Percentiles rank a stretch among this genome's conserved stretches.
These are phyloP conservation scores for Aspidiotus destructor DNA, from an alignment of 2,888 invertebrate genomes.

Conservation along the genomic window DNA sequence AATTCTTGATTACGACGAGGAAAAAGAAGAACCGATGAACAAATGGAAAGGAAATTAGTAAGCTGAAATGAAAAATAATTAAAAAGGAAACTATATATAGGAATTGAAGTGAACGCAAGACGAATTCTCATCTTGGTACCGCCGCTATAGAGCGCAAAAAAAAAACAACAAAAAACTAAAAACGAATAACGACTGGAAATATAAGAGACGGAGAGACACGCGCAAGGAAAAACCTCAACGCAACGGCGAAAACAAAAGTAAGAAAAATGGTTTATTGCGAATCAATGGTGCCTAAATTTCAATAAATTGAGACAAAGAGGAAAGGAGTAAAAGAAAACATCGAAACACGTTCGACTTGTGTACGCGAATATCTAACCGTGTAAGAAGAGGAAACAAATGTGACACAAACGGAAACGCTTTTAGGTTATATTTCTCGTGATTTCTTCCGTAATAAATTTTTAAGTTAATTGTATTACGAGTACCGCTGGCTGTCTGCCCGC, in stretches of 20 bases:
- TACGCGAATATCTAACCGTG: too few species aligned
- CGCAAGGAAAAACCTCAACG: slow-evolving; percentile 5
- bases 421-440: too few species aligned
- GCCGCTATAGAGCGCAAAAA: neutral
- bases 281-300: slow-evolving; percentile 29
- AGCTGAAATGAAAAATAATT: slow-evolving; percentile 33
- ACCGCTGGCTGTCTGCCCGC: too few species aligned
- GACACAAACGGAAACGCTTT: too few species aligned
- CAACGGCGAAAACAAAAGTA: slow-evolving; percentile 5
- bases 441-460: too few species aligned
- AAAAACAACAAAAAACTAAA: neutral
- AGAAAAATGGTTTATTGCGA: slow-evolving; percentile 22
- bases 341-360: too few species aligned
- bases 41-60: slow-evolving; percentile 33
- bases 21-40: slow-evolving; percentile 31
- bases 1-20: slow-evolving; percentile 29
- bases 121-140: slow-evolving; percentile 18
- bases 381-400: too few species aligned
- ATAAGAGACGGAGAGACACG: neutral
- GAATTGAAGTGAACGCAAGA: slow-evolving; percentile 29
- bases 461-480: too few species aligned
- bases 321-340: too few species aligned
- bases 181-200: neutral
- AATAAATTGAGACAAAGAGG: neutral
- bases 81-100: slow-evolving; percentile 25